Conservation (phyloP, 1,140 invertebrate species). For the Gonioctena quinquepunctata region DNA sequence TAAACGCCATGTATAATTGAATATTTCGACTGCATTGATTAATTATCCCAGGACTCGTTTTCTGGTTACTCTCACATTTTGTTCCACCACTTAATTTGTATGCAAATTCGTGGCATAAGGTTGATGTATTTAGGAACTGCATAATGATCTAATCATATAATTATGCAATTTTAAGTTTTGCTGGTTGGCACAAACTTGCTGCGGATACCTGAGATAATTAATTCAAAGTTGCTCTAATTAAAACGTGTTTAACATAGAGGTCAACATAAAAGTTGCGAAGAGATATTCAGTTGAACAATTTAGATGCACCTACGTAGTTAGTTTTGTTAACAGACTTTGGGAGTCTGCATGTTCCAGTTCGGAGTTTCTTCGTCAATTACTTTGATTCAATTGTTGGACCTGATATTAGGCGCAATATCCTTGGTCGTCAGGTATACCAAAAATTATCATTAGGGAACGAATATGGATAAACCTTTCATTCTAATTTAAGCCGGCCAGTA, state of each 20-base stretch:
- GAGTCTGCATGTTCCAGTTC: too few relatives aligned
- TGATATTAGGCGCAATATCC: too few relatives aligned
- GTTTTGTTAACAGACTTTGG: too few relatives aligned
- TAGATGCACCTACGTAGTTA: too few relatives aligned
- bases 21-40: conserved; percentile 34
- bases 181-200: background rate
- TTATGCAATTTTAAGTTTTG: conserved; percentile 3
- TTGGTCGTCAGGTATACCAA: too few relatives aligned
- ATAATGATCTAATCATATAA: conserved; percentile 2
- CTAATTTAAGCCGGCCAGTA: too few relatives aligned
- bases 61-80: background rate
- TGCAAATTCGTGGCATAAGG: conserved; percentile 8
- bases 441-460: too few relatives aligned
- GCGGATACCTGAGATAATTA: background rate
- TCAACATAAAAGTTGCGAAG: background rate
- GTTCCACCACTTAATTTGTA: conserved; percentile 14
- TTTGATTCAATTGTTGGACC: too few relatives aligned
- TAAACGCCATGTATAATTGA: too few relatives aligned
- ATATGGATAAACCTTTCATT: too few relatives aligned
- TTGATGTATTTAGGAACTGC: background rate
- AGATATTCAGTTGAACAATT: background rate
- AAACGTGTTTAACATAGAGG: background rate
- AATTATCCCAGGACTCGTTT: conserved; percentile 24
- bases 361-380: too few relatives aligned
- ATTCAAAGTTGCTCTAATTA: conserved; percentile 1